Evolutionary conservation across 2,797 vertebrate species (phyloP).

Genomic region (Sciurus vulgaris): DNA sequence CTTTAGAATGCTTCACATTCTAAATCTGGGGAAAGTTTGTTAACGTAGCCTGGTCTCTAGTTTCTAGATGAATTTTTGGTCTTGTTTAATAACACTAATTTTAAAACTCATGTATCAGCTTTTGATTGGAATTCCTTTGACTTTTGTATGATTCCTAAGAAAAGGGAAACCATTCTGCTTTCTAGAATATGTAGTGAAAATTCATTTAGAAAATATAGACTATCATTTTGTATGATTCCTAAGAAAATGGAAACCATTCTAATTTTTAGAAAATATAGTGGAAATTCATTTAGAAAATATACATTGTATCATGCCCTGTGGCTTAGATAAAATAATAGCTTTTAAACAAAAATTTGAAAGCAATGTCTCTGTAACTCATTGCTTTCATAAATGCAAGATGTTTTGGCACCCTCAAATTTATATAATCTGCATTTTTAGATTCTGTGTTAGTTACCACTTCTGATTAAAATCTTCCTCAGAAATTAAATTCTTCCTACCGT

Average conservation of each 20-base stretch:
- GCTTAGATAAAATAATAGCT: slow-evolving; percentile 29
- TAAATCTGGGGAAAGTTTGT: slow-evolving; percentile 18
- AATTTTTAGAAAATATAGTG: slow-evolving; percentile 53
- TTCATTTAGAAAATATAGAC: slow-evolving; percentile 38
- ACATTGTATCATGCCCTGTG: neutral
- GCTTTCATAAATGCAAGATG: neutral
- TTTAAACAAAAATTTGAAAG: slow-evolving; percentile 61
- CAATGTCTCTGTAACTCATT: neutral
- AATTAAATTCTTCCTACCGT: slow-evolving; percentile 7
- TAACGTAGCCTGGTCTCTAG: neutral
- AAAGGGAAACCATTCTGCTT: slow-evolving; percentile 34
- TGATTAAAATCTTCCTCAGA: slow-evolving; percentile 55
- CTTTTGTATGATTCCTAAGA: neutral
- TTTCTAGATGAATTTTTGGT: neutral
- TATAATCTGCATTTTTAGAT: slow-evolving; percentile 48
- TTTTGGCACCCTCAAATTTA: slow-evolving; percentile 8
- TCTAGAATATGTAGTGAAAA: slow-evolving; percentile 26
- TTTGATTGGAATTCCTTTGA: slow-evolving; percentile 55
- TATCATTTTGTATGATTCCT: neutral
- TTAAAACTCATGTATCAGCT: neutral
- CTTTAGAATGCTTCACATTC: no score
- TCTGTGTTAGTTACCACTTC: slow-evolving; percentile 37
- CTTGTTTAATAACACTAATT: slow-evolving; percentile 6
- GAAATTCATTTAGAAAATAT: slow-evolving; percentile 44
- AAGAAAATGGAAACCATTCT: neutral